phyloP scores from a whole-genome alignment of 2,888 invertebrate species.

The Mesodorylaimus sp. region DNA sequence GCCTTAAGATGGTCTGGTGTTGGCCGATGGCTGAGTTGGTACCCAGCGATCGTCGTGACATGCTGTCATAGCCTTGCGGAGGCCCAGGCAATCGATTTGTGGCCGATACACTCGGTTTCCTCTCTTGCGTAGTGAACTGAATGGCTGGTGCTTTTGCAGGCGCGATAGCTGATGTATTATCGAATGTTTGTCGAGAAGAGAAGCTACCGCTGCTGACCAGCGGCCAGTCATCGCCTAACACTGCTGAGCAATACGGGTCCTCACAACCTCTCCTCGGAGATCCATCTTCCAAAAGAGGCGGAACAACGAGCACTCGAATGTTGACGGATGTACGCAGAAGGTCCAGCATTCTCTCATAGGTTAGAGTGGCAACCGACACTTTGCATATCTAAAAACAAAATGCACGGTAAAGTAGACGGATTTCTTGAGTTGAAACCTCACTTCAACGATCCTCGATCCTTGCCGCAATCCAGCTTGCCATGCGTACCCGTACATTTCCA shows the following conservation, averaged over 20 bases:
- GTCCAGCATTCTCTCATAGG: conserved; percentile 80
- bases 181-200: too few relatives aligned
- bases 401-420: not conserved
- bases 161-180: too few relatives aligned
- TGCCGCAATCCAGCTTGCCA: conserved; percentile 61
- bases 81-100: too few relatives aligned
- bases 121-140: too few relatives aligned
- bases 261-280: conserved; percentile 38
- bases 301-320: conserved; percentile 62
- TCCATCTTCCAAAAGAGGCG: conserved; percentile 51
- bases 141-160: too few relatives aligned
- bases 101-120: too few relatives aligned
- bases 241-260: conserved; percentile 11
- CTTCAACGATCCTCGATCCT: conserved; percentile 69
- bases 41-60: too few relatives aligned
- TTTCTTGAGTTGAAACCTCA: conserved; percentile 14
- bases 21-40: too few relatives aligned
- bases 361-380: conserved; percentile 66
- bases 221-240: conserved; percentile 1
- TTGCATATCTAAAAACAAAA: conserved; percentile 47
- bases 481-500: conserved; percentile 46
- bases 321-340: conserved; percentile 67
- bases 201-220: too few relatives aligned
- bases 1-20: too few relatives aligned
- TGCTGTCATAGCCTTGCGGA: too few relatives aligned